Base-by-base conservation (phyloP, 2,797 vertebrate genomes). In the Dermochelys coriacea region DNA sequence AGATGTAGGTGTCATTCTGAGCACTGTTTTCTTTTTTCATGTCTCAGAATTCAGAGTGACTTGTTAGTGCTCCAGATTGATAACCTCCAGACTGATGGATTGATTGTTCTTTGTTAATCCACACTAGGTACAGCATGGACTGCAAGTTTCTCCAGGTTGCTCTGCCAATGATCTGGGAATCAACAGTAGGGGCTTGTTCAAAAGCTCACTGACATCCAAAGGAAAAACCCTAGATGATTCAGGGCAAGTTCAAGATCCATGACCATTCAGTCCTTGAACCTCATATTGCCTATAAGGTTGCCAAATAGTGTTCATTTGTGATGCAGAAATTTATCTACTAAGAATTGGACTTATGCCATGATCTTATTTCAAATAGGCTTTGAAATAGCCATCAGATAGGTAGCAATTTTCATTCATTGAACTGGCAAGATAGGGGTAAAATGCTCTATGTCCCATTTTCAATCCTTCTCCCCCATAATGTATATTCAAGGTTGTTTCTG, bases 131-230 rank as follows among this genome's bases (percentile, higher is more conserved):
- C 6, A 21, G 50, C 0, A 0, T 25, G 64, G 75, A 57, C 12
- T 12, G 68, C 0, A 3, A 27, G 8, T 3, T 11, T 4, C 0
- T 19, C 21, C 16, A 10, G 11, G 2, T 15, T 83, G 10, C 15
- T 0, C 0, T n/a, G 64, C 68, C 37, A 41, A 3, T 71, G n/a
- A 23, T 71, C 68, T 41, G 21, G 68, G 1, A 12, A 11, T 10
- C 75, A 12, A 57, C 59, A 57, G 16, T 4, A 14, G 47, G 6
- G 84, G 29, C 37, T 12, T 50, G n/a, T 78, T 55, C 34, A 1
- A 64, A 84, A 59, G 4, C 4, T 50, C 18, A 6, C 3, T 9
- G 11, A 34, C 79, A 2, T 41, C 19, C 5, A 55, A 77, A 27
- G 41, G 41, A 77, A 27, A 50, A 87, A 21, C 0, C 51, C 37